Base-by-base conservation (phyloP, 2,797 vertebrate genomes). In the Myiothlypis coronata region DNA sequence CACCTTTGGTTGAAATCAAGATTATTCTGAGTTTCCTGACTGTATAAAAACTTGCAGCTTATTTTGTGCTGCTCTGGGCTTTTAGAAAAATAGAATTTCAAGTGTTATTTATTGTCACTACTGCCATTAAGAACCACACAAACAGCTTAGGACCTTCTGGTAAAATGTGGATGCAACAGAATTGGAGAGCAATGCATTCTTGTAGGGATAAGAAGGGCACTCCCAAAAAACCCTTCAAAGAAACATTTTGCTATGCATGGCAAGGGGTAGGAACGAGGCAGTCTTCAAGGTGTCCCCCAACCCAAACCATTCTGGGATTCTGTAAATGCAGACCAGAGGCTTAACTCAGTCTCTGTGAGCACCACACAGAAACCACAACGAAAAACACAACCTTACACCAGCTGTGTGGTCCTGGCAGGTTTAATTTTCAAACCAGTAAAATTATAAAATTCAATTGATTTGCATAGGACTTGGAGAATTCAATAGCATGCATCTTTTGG, bases 401-500 rank as follows among this genome's bases (percentile, higher is more conserved):
- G 52, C 82, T 43, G 35, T 0, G 0, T 21, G 12, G 35, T 9
- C 52, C 37, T 19, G 28, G 41, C 6, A 39, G 27, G 14, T 17
- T 37, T 34, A 26, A 23, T 23, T 90, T 71, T 39, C 50, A 43
- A 78, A 84, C 64, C 41, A 81, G 24, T 41, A 60, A 82, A 84
- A 68, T 28, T 6, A 32, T 14, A 41, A 37, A 59, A 82, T 65
- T 56, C 26, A 75, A 85, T 55, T 20, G 0, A 59, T 12, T 55
- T 5, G 16, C 46, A 30, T 4, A 59, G 21, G 35, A 47, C 26
- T 43, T 21, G 17, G 35, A 76, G 78, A 89, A 83, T 39, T 59
- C 14, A 55, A 57, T 2, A n/a, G 21, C 12, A 12, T 1, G 6
- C 11, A 22, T 5, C 64, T 87, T 57, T 32, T 37, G 28, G 26